Percentiles rank a stretch among this genome's conserved stretches.
phyloP scores from a whole-genome alignment of 1,140 invertebrate genomes.

The Danaus melanippus region DNA sequence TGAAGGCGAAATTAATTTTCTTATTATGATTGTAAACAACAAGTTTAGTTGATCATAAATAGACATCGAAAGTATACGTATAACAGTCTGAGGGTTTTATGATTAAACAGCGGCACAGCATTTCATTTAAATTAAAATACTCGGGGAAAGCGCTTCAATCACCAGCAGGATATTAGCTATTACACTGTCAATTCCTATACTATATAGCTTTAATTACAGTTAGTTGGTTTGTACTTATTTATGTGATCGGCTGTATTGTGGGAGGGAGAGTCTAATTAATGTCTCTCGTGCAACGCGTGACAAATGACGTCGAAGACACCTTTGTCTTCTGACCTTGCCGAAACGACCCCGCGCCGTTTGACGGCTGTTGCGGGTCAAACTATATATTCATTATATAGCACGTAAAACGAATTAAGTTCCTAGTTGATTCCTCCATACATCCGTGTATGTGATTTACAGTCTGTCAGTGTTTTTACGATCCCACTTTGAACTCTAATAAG shows the following conservation, averaged over 20 bases:
- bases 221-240: slow-evolving; percentile 23
- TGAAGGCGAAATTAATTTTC: too few species aligned
- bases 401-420: slow-evolving; percentile 8
- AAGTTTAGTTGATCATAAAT: too few species aligned
- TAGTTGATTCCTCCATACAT: too few species aligned
- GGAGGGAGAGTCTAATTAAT: slow-evolving; percentile 1
- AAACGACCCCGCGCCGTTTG: slow-evolving; percentile 23
- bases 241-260: slow-evolving; percentile 26
- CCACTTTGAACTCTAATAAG: too few species aligned
- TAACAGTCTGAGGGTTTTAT: too few species aligned
- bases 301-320: slow-evolving; percentile 34
- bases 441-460: too few species aligned
- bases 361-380: slow-evolving; percentile 21
- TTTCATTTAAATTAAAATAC: slow-evolving; percentile 33
- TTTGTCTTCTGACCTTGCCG: slow-evolving; percentile 36
- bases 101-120: slow-evolving; percentile 5
- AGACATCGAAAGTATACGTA: too few species aligned
- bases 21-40: too few species aligned
- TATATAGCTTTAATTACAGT: slow-evolving; percentile 27
- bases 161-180: slow-evolving; percentile 32
- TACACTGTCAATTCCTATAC: slow-evolving; percentile 30
- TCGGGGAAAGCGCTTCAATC: slow-evolving; percentile 28
- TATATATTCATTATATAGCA: slow-evolving; percentile 16
- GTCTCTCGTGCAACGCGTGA: slow-evolving; percentile 24
- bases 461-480: too few species aligned